phyloP scores from a whole-genome alignment of 2,888 invertebrate species.

The Melieria omissa region DNA sequence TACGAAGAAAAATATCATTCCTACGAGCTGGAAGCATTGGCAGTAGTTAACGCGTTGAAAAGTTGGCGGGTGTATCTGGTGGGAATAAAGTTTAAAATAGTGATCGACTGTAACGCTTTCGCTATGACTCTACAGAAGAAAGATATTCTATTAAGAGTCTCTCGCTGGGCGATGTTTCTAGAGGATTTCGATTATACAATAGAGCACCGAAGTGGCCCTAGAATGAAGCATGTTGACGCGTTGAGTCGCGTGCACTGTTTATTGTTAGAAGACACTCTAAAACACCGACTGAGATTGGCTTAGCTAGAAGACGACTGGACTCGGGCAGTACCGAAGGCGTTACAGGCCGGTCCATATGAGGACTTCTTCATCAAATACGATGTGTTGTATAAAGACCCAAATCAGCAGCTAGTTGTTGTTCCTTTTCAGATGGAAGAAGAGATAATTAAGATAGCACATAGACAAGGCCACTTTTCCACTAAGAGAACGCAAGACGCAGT shows the following conservation, averaged over 20 bases:
- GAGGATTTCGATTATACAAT: too few relatives aligned
- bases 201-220: too few relatives aligned
- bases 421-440: constrained; percentile 55
- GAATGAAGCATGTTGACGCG: too few relatives aligned
- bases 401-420: constrained; percentile 52
- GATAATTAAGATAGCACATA: too few relatives aligned
- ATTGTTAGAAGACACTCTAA: constrained; percentile 7
- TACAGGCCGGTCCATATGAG: constrained; percentile 28
- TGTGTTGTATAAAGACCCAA: too few relatives aligned
- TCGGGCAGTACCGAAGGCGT: constrained; percentile 29
- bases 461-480: too few relatives aligned
- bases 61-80: constrained; percentile 57
- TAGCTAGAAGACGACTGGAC: constrained; percentile 25
- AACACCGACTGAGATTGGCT: constrained; percentile 22
- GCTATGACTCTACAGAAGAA: constrained; percentile 49
- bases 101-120: constrained; percentile 57
- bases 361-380: constrained; percentile 37
- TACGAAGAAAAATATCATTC: constrained; percentile 52
- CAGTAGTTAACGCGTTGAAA: constrained; percentile 54
- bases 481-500: too few relatives aligned
- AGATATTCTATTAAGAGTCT: too few relatives aligned
- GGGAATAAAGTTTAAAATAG: constrained; percentile 52
- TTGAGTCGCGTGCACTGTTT: too few relatives aligned
- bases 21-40: constrained; percentile 59
- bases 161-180: too few relatives aligned